phyloP scores from a whole-genome alignment of 2,797 vertebrate species.

The Paratrypauchen microcephalus region DNA sequence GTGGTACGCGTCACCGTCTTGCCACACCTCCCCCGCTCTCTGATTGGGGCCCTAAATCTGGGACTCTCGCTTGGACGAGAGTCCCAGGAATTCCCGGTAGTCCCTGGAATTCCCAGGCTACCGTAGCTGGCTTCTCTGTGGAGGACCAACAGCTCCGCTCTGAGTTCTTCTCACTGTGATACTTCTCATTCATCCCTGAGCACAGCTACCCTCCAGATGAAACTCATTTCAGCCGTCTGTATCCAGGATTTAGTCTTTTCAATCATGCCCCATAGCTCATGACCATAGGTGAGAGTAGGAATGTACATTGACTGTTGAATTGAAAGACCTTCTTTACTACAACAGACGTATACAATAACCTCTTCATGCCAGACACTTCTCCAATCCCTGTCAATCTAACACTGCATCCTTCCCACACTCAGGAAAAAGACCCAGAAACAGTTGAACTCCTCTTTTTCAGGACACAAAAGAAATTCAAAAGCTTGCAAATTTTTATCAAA shows the following conservation, averaged over 20 bases:
- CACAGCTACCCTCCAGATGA: background rate
- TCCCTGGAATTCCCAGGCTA: too few species aligned
- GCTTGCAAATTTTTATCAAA: background rate
- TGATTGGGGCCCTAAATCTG: too few species aligned
- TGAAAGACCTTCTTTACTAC: background rate
- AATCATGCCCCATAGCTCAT: background rate
- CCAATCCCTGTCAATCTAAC: background rate
- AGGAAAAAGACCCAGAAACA: background rate
- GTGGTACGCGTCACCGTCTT: too few species aligned
- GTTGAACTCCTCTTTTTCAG: background rate
- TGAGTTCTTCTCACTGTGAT: background rate
- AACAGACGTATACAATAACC: background rate
- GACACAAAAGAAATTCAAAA: background rate
- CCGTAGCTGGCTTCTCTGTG: background rate
- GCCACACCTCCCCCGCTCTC: too few species aligned
- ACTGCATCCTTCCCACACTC: background rate
- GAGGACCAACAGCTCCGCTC: background rate
- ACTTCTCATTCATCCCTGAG: background rate
- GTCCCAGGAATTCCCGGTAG: too few species aligned
- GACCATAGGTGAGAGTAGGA: slow-evolving; percentile 1
- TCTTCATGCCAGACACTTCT: background rate
- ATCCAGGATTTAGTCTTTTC: background rate
- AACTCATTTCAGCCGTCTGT: background rate
- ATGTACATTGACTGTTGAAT: background rate
- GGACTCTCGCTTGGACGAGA: too few species aligned